Percentiles rank a stretch among this genome's conserved stretches.
These are phyloP conservation scores for Portevinia maculata DNA, from an alignment of 2,888 invertebrate genomes.

Conservation along the genomic window DNA sequence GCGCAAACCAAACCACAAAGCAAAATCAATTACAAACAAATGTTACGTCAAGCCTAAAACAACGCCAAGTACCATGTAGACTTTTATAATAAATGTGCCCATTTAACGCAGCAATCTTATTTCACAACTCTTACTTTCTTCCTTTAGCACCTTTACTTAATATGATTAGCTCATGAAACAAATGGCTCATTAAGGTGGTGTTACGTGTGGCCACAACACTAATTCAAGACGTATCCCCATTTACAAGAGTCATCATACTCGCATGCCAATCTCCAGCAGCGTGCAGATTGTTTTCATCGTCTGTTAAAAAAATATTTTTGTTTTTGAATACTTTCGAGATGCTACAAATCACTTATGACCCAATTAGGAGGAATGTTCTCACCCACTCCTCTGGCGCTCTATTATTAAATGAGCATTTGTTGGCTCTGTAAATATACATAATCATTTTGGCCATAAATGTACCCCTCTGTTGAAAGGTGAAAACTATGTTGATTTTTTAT, in stretches of 20 bases:
- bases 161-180: conserved; percentile 48
- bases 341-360: conserved; percentile 21
- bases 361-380: conserved; percentile 17
- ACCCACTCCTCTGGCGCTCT: conserved; percentile 7
- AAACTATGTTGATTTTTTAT: conserved; percentile 1
- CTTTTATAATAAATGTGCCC: conserved; percentile 32
- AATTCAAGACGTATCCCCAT: conserved; percentile 24
- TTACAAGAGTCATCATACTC: conserved; percentile 3
- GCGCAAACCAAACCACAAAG: conserved; percentile 20
- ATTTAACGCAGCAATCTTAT: conserved; percentile 40
- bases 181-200: conserved; percentile 65
- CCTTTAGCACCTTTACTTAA: conserved; percentile 61
- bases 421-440: conserved; percentile 1
- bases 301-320: not conserved
- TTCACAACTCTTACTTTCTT: conserved; percentile 71
- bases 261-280: conserved; percentile 10
- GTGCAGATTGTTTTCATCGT: not conserved
- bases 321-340: conserved; percentile 10
- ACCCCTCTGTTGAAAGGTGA: conserved; percentile 10
- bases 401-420: conserved; percentile 50
- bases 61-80: conserved; percentile 13
- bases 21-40: conserved; percentile 17
- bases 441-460: conserved; percentile 30
- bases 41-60: conserved; percentile 37
- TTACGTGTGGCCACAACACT: conserved; percentile 40